Percentiles rank a stretch among this genome's conserved stretches.
These are phyloP conservation scores for Teleiodes luculella DNA, from an alignment of 2,888 invertebrate genomes.

Conservation along the genomic window DNA sequence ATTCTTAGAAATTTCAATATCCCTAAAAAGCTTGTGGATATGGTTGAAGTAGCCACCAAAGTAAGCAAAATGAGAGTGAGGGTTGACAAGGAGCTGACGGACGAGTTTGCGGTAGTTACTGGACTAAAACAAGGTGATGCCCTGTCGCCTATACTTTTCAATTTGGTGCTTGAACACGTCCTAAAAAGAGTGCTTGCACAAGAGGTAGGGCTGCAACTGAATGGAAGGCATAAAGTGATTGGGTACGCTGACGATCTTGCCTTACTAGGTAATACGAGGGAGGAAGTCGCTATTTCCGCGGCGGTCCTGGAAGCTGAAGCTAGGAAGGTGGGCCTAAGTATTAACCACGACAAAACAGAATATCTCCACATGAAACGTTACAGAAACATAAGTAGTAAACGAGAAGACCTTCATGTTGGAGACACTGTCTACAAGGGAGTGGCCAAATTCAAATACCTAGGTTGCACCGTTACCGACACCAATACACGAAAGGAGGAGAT, in stretches of 20 bases:
- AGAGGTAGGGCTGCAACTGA: neutral
- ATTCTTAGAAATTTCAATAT: neutral
- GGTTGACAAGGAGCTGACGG: neutral
- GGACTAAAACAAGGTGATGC: slow-evolving; percentile 5
- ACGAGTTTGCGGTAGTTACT: neutral
- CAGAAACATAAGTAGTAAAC: no score
- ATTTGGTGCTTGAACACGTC: slow-evolving; percentile 2
- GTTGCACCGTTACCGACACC: no score
- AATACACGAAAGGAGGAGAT: no score
- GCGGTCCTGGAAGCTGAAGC: neutral
- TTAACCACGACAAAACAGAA: no score
- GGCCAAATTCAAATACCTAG: no score
- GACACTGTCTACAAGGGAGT: no score
- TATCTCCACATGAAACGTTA: no score
- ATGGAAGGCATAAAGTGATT: no score
- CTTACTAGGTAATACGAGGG: neutral
- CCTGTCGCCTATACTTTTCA: slow-evolving; percentile 4
- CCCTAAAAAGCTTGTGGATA: neutral
- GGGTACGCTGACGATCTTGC: slow-evolving; percentile 7
- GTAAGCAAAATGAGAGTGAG: neutral
- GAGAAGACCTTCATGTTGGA: no score
- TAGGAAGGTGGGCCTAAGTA: neutral
- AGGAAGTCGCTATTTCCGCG: neutral
- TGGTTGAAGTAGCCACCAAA: neutral
- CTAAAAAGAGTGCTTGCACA: neutral